phyloP scores from a whole-genome alignment of 2,797 vertebrate species.

The Ispidina picta region DNA sequence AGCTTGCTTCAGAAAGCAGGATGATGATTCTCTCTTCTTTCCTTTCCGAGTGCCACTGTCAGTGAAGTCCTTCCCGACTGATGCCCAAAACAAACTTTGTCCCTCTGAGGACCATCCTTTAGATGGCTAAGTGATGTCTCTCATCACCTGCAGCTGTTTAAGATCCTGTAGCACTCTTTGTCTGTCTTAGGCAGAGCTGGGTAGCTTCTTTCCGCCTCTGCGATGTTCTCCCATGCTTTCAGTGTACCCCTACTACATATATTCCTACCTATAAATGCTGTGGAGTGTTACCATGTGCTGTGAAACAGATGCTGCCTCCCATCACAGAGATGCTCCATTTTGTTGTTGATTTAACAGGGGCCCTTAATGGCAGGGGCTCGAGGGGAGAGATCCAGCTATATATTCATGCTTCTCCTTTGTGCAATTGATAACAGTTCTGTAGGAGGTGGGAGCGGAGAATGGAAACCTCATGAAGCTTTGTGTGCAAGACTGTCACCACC shows the following conservation, averaged over 20 bases:
- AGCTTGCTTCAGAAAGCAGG: background rate
- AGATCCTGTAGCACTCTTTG: background rate
- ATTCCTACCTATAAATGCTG: background rate
- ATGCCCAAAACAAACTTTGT: background rate
- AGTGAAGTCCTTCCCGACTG: background rate
- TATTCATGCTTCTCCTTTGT: background rate
- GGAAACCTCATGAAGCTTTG: background rate
- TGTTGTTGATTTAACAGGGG: background rate
- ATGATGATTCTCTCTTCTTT: background rate
- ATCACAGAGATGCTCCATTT: background rate
- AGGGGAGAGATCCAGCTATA: background rate
- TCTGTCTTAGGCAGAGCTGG: background rate
- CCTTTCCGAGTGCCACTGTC: background rate
- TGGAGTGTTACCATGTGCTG: background rate
- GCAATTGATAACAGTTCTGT: background rate
- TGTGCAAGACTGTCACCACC: background rate
- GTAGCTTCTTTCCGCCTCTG: background rate
- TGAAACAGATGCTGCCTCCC: background rate
- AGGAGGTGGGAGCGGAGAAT: background rate
- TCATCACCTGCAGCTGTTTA: background rate
- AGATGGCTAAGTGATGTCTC: background rate
- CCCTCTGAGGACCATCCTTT: background rate
- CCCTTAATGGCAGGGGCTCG: background rate
- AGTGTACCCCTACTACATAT: background rate
- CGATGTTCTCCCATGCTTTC: background rate